Evolutionary conservation across 1,140 invertebrate species (phyloP).

Genomic region (Octopus bimaculoides): DNA sequence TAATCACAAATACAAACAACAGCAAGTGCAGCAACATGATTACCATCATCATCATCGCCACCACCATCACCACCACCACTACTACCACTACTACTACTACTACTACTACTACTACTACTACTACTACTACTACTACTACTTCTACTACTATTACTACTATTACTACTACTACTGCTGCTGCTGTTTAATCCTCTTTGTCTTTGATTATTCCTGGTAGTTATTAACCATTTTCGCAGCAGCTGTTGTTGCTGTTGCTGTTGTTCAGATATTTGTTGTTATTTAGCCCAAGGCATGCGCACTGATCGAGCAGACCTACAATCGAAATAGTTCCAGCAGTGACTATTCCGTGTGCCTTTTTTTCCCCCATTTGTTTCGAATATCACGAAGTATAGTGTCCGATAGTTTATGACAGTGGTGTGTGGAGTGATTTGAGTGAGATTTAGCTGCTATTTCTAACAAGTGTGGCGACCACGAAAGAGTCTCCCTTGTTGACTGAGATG

Average conservation of each 20-base stretch:
- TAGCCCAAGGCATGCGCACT: too few species aligned
- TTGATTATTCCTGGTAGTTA: neutral
- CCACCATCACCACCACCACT: neutral
- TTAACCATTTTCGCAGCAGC: neutral
- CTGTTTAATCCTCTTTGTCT: neutral
- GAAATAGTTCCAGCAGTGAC: too few species aligned
- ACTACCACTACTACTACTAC: neutral
- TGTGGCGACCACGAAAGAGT: too few species aligned
- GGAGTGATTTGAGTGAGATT: too few species aligned
- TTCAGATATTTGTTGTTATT: neutral
- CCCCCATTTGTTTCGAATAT: too few species aligned
- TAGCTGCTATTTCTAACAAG: too few species aligned
- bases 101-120: neutral
- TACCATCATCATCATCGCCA: neutral
- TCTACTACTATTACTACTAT: neutral
- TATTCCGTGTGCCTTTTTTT: too few species aligned
- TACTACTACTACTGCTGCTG: constrained; percentile 15
- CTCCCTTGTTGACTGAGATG: too few species aligned
- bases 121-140: neutral
- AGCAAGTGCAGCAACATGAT: neutral
- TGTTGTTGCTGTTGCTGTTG: constrained; percentile 4
- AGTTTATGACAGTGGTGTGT: too few species aligned
- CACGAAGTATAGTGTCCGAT: too few species aligned
- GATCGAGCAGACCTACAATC: too few species aligned
- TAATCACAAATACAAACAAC: neutral